These are phyloP conservation scores for Amphilophus citrinellus DNA, from an alignment of 2,113 vertebrate genomes.

Conservation along the genomic window DNA sequence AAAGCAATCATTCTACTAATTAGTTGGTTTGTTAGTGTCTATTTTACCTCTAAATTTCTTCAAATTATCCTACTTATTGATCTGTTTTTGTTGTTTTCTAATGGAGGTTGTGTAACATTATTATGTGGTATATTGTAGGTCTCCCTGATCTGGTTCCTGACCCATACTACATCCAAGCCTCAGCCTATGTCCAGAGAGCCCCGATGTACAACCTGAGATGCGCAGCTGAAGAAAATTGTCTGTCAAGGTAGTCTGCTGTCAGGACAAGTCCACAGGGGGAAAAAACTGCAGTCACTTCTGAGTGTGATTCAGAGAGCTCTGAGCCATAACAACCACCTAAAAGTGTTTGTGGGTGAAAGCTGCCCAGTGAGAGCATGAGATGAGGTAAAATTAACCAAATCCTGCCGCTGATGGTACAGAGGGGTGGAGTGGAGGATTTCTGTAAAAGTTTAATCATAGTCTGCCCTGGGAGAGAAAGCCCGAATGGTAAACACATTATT, in stretches of 20 bases:
- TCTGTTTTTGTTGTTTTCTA: background rate
- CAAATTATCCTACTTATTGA: background rate
- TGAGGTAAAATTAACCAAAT: conserved; percentile 63
- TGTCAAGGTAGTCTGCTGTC: conserved; percentile 89
- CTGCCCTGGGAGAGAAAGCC: conserved; percentile 65
- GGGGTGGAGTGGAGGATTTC: conserved; percentile 55
- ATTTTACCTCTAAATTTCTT: background rate
- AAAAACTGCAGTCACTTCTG: conserved; percentile 21
- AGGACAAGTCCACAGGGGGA: background rate
- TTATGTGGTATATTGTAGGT: conserved; percentile 77
- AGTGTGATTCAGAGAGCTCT: conserved; percentile 56
- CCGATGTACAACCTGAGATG: conserved; percentile 98
- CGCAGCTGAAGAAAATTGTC: conserved; percentile 96
- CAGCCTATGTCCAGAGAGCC: conserved; percentile 92
- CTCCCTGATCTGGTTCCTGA: conserved; percentile 97
- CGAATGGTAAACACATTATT: conserved; percentile 76
- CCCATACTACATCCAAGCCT: conserved; percentile 96
- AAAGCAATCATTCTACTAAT: background rate
- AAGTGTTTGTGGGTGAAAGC: conserved; percentile 51
- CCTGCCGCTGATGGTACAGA: conserved; percentile 44
- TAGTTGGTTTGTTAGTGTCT: background rate
- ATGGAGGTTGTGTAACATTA: background rate
- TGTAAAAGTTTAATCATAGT: conserved; percentile 73
- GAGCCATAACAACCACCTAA: conserved; percentile 62
- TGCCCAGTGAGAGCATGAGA: conserved; percentile 45